Conservation (phyloP, 2,797 vertebrate species). For the Acanthurus lineatus region DNA sequence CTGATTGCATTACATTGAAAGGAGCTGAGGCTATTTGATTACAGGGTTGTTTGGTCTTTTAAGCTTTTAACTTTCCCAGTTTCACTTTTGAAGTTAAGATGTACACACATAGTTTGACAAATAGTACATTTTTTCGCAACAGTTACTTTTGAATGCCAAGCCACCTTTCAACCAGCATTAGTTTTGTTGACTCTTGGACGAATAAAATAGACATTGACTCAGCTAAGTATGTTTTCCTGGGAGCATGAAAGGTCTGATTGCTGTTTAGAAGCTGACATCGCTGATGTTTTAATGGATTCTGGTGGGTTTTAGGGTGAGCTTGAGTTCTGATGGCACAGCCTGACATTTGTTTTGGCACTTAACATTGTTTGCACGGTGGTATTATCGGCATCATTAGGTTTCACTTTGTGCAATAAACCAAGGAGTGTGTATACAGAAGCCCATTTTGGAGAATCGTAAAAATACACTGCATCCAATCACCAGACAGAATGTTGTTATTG, state of each 20-base stretch:
- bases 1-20: conserved; percentile 31
- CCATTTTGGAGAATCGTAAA: no score
- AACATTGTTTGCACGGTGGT: background rate
- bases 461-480: background rate
- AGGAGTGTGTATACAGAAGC: background rate
- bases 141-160: background rate
- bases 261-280: background rate
- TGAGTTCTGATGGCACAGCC: background rate
- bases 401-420: background rate
- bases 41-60: conserved; percentile 7
- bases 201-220: background rate
- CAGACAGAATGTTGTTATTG: background rate
- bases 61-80: background rate
- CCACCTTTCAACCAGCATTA: background rate
- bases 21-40: conserved; percentile 30
- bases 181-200: background rate
- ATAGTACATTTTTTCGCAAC: background rate
- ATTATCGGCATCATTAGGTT: background rate
- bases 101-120: background rate
- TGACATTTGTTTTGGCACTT: background rate
- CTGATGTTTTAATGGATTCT: background rate
- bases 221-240: background rate
- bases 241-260: background rate
- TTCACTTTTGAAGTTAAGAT: conserved; percentile 3
- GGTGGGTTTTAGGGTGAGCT: background rate